Conservation (phyloP, 2,113 vertebrate genomes). For the Lepus americanus region DNA sequence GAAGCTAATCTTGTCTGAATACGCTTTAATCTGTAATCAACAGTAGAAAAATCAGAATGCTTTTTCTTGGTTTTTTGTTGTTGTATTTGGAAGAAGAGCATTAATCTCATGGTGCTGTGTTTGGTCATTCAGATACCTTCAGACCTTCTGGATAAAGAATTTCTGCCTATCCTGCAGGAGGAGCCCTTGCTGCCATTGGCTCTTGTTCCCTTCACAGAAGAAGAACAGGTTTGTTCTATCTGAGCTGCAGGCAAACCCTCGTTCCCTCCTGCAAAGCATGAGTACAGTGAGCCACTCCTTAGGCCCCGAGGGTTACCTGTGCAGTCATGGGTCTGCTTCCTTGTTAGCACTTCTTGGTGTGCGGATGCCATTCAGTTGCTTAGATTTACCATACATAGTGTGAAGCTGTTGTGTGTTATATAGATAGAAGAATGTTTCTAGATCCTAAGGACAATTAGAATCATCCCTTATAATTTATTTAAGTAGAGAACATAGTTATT, state of each 20-base stretch:
- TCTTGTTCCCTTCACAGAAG: constrained; percentile 99
- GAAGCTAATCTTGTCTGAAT: background rate
- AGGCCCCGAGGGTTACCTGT: background rate
- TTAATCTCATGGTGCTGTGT: constrained; percentile 29
- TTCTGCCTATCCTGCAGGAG: constrained; percentile 98
- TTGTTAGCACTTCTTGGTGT: background rate
- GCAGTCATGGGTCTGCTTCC: background rate
- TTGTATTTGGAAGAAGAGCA: constrained; percentile 32
- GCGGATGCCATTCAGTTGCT: background rate
- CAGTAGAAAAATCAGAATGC: background rate
- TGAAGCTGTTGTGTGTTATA: background rate
- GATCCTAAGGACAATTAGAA: background rate
- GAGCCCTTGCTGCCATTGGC: constrained; percentile 97
- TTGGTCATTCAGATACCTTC: constrained; percentile 92
- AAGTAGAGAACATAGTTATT: background rate
- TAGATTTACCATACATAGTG: constrained; percentile 2
- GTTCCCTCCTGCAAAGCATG: background rate
- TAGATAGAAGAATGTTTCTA: constrained; percentile 38
- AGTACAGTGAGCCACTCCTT: background rate
- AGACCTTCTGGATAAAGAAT: constrained; percentile 99
- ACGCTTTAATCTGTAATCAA: background rate
- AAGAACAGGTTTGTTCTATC: constrained; percentile 94
- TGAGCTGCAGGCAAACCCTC: background rate
- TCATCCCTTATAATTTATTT: background rate
- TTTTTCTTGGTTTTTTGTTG: constrained; percentile 1